Evolutionary conservation across 2,888 invertebrate genomes (phyloP), one percentile per base, ranked within the genome.

Genomic region (Pristionchus arcanus): DNA sequence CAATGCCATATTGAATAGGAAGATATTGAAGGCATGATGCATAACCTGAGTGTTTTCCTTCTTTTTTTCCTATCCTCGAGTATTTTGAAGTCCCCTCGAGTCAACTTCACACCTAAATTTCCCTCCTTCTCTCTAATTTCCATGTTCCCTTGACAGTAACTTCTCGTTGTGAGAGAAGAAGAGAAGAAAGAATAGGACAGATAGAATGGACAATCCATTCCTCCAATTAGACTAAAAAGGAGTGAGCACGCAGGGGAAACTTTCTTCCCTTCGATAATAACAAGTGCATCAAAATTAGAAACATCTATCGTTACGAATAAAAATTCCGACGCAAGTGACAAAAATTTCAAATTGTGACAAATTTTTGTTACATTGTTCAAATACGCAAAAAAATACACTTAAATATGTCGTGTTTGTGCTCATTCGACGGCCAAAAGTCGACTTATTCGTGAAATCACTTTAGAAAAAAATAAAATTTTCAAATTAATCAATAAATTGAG

Each of bases 1-100:
- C 37, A 94, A 89, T 2, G 94, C 94, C 92, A 94, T 93, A 89
- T 94, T 94, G 92, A 94, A 94, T 37, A 94, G 91, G 83, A 94
- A 94, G 71, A 91, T 93, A 89, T 94, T 94, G 92, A 94, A 94
- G 16, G 93, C 92, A 86, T 92, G 91, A 88, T 93, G 93, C 94
- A 94, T 94, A 25, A 92, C 92, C 92, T 92, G 59, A 91, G 59
- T 59, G 68, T 77, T 42, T 77, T 77, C 74, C 74, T 25, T 42
- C 74, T 42, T 42, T 25, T n/a, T 68, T 77, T 34, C 42, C 74
- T 25, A 77, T 77, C 42, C 42, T 42, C 74, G 21, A 68, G 68
- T 42, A 42, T 42, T 77, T 42, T 42, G 74, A 81, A 81, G 25
- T 53, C 49, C 81, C 25, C 49, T 81, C 53, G 28, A 74, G 37